Base-by-base conservation (phyloP, 2,888 invertebrate genomes). In the Subacronicta megacephala region DNA sequence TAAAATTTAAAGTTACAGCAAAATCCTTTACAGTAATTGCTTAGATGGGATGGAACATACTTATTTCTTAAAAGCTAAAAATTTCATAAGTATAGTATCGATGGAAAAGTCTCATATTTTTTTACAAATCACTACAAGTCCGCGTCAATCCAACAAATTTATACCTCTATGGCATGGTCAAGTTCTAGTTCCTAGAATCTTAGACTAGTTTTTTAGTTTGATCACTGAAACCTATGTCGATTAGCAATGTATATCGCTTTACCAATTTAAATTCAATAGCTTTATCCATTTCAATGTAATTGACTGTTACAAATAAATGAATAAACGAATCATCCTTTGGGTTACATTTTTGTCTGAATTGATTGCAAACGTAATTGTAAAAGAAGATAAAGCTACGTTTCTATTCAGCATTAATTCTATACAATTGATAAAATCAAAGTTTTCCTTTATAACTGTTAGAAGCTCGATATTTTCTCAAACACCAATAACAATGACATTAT, bases 261-360 rank as follows among this genome's bases (percentile, higher is more conserved):
- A 38, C 29, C 62, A 71, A 66, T 72, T 71, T 55, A 61, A 45
- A 52, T 2, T 53, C 61, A 63, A 73, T 67, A 33, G 54, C 51
- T 63, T 55, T 50, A 67, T 63, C 52, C 0, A 71, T 71, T 59
- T 33, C 49, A 9, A 40, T 45, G 35, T 50, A 74, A 66, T 52
- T 37, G 31, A 58, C 5, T 57, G 51, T 40, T 56, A 54, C 49
- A 60, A 47, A 60, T 47, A 69, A 7, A 45, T 44, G 17, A 47
- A 43, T 43, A 44, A 45, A 49, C 35, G 45, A 42, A 68, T 35
- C 41, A 29, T 42, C 10, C 7, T 37, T 45, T 26, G 7, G 7
- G 17, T 18, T 35, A 41, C 0, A 13, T 26, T 41, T 45, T 37
- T 35, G 3, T 6, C 16, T 29, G 13, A 33, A 47, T 33, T n/a